These are phyloP conservation scores for Neosalanx taihuensis DNA, from an alignment of 2,797 vertebrate species.

Conservation along the genomic window DNA sequence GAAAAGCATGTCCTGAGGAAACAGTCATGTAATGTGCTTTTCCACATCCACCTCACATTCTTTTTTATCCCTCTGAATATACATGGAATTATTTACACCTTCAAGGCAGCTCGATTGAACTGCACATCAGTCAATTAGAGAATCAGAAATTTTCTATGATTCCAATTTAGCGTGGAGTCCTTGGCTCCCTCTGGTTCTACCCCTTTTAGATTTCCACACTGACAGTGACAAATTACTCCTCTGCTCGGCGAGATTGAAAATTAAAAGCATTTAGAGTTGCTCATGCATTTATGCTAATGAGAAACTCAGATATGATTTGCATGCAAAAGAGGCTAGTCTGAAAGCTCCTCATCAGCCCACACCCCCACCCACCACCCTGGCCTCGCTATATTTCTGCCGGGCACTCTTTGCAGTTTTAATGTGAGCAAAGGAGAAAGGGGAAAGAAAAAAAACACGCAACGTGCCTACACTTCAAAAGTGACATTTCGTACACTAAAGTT, in stretches of 20 bases:
- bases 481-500: constrained; percentile 47
- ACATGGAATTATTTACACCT: constrained; percentile 97
- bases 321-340: constrained; percentile 99
- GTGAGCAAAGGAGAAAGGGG: constrained; percentile 45
- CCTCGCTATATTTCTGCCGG: constrained; percentile 61
- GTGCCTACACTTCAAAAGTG: constrained; percentile 55
- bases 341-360: constrained; percentile 82
- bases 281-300: constrained; percentile 99
- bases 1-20: constrained; percentile 75
- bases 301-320: constrained; percentile 99
- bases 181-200: constrained; percentile 79
- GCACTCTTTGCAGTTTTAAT: constrained; percentile 62
- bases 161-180: constrained; percentile 96
- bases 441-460: constrained; percentile 36
- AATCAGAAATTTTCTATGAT: constrained; percentile 99
- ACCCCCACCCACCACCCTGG: constrained; percentile 37
- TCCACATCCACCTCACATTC: constrained; percentile 67
- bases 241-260: constrained; percentile 99
- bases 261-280: constrained; percentile 99
- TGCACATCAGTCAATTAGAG: constrained; percentile 99
- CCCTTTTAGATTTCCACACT: constrained; percentile 95
- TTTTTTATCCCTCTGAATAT: constrained; percentile 68
- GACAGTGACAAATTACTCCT: constrained; percentile 99
- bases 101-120: constrained; percentile 94
- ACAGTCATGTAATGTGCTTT: constrained; percentile 68